Base-by-base conservation (phyloP, 2,888 invertebrate genomes). In the Drosophila koepferae region DNA sequence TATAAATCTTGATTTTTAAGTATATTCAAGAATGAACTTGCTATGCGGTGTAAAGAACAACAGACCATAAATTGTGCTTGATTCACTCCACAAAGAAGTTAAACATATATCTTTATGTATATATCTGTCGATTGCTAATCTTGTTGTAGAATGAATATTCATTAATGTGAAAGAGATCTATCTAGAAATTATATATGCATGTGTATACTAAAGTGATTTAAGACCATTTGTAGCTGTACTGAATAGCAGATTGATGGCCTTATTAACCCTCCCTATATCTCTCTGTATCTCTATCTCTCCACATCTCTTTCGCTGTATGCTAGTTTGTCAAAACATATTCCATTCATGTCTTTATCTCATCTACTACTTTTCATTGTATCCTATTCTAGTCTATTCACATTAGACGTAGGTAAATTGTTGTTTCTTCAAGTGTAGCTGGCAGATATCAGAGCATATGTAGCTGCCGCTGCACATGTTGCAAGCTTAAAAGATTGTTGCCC, bases 401-500 rank as follows among this genome's bases (percentile, higher is more conserved):
- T 34, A 34, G 18, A 12, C 18, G 2, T 20, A 2, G 18, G 51
- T 18, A 18, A 51, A 14, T 36, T 18, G 5, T 0, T 51, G 20
- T 54, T 54, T 56, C 36, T 55, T 6, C 3, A 14, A 34, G 43
- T 46, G 16, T 64, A 44, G 18, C n/a, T 44, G 18, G 4, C 40
- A 40, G 54, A 54, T 54, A 54, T 20, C 54, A n/a, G 16, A 40
- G 18, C 48, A 63, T 58, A 23, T 62, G 46, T 66, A 28, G 54
- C 40, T 38, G 38, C 23, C 2, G 40, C 40, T 23, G 38, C 54
- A 54, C 60, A 54, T 90, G 83, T 86, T 90, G 86, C 72, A 86
- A 80, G 89, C 34, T 88, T 74, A 74, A 90, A 80, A 87, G 68
- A 69, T 82, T 68, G 73, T 46, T 80, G 73, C 7, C n/a, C 8